Base-by-base conservation (phyloP, 2,113 vertebrate species). In the Macaca nemestrina region DNA sequence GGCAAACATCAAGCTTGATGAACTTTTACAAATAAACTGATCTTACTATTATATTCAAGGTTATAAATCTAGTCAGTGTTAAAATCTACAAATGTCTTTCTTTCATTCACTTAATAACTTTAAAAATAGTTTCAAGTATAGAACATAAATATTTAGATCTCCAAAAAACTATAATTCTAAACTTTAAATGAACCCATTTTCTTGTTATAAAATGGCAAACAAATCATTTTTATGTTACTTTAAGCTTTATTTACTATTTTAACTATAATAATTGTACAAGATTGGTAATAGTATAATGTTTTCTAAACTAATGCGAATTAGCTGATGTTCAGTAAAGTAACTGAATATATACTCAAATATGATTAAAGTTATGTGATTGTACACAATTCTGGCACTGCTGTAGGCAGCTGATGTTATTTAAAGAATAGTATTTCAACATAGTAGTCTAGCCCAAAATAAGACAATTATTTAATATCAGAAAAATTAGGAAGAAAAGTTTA, bases 391-490 rank as follows among this genome's bases (percentile, higher is more conserved):
- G 45, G 20, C 32, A 93, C 9, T 88, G 25, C 23, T 76, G 22
- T 83, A 20, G 8, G 30, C 18, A 55, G 4, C 72, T 23, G n/a
- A 55, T 78, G 8, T 4, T 20, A 43, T 22, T 92, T 96, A 79
- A 11, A 91, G n/a, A 90, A 81, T 85, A 88, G 30, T 48, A 61
- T 82, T 91, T 86, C 68, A 79, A 32, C 18, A 75, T n/a, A 70
- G 27, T 68, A 80, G 35, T 75, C 48, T 89, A 50, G 45, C 25
- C 73, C 89, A 38, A 90, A 88, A 90, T 50, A 87, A 79, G 23
- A 92, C 17, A 95, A 93, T 79, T 59, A 94, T 52, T 82, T 84
- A 85, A 68, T 55, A 89, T 23, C 8, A 93, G 23, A 68, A 90
- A 88, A 84, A 48, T 67, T 82, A 27, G 16, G 17, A 10, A 59